A percentile compares a stretch with the other conserved stretches of the same genome.
These are phyloP conservation scores for Sturnus vulgaris DNA, from an alignment of 2,113 vertebrate genomes.

Conservation along the genomic window DNA sequence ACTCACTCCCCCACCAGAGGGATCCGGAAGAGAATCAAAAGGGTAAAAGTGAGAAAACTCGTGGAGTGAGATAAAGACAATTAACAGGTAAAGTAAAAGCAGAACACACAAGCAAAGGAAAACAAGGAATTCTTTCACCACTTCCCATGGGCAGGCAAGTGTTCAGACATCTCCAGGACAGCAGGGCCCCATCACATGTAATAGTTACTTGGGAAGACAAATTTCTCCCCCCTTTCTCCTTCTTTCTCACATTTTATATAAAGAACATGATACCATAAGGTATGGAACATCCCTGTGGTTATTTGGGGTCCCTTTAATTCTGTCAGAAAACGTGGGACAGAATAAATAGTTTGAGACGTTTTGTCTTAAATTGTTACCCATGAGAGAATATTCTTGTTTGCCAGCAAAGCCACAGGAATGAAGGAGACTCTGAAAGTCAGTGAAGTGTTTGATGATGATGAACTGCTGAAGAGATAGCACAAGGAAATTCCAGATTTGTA, in stretches of 20 bases:
- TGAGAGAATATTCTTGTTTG: constrained; percentile 72
- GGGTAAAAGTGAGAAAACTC: background rate
- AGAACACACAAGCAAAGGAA: background rate
- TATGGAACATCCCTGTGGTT: background rate
- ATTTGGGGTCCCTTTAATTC: background rate
- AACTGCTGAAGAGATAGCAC: constrained; percentile 85
- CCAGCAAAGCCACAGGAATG: constrained; percentile 88
- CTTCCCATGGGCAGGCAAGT: background rate
- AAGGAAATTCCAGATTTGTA: constrained; percentile 90
- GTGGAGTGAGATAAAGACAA: background rate
- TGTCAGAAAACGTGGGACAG: background rate
- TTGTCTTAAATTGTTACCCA: background rate
- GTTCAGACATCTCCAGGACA: background rate
- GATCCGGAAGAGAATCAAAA: fast-evolving
- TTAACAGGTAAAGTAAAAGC: background rate
- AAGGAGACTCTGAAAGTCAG: constrained; percentile 89
- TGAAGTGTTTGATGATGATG: constrained; percentile 83
- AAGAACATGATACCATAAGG: background rate
- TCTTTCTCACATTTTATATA: background rate
- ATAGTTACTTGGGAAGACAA: background rate
- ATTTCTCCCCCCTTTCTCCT: too few species aligned
- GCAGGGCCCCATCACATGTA: background rate
- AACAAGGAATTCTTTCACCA: background rate
- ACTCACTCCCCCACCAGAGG: fast-evolving
- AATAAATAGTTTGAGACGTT: background rate